A percentile compares a stretch with the other conserved stretches of the same genome.
Conservation (phyloP, 2,888 invertebrate genomes). For the Eledone cirrhosa region DNA sequence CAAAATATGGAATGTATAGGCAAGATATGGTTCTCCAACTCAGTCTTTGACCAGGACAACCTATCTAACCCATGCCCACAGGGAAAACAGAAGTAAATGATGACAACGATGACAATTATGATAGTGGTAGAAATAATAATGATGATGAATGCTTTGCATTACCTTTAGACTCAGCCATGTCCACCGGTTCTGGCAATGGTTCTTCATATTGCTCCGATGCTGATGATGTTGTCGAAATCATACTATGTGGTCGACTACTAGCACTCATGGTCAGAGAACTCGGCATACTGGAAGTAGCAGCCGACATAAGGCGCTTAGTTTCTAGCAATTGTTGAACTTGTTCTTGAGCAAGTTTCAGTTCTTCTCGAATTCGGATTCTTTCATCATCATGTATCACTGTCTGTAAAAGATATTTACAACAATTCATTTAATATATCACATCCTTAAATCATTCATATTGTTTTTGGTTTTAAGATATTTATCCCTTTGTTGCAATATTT, state of each 20-base stretch:
- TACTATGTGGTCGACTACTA: slow-evolving; percentile 42
- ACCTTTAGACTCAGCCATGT: slow-evolving; percentile 21
- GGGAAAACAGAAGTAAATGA: too few relatives aligned
- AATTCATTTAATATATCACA: background rate
- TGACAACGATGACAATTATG: too few relatives aligned
- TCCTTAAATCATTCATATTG: background rate
- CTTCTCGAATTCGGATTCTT: slow-evolving; percentile 77
- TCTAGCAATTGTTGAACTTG: slow-evolving; percentile 65
- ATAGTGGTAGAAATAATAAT: too few relatives aligned
- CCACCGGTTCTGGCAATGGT: slow-evolving; percentile 32
- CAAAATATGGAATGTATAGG: too few relatives aligned
- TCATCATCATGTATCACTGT: slow-evolving; percentile 73
- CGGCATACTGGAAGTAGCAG: slow-evolving; percentile 18
- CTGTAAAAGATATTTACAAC: background rate
- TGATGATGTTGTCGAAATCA: slow-evolving; percentile 46
- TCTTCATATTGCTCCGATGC: slow-evolving; percentile 40
- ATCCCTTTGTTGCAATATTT: too few relatives aligned
- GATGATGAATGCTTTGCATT: too few relatives aligned
- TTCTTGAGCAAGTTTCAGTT: slow-evolving; percentile 78
- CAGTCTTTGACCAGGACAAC: too few relatives aligned
- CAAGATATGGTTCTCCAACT: too few relatives aligned
- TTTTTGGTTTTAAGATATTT: background rate
- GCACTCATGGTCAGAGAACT: background rate
- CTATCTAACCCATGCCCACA: too few relatives aligned
- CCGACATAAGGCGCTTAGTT: slow-evolving; percentile 39